Evolutionary conservation across 2,113 vertebrate species (phyloP).

Genomic region (Geococcyx californianus): DNA sequence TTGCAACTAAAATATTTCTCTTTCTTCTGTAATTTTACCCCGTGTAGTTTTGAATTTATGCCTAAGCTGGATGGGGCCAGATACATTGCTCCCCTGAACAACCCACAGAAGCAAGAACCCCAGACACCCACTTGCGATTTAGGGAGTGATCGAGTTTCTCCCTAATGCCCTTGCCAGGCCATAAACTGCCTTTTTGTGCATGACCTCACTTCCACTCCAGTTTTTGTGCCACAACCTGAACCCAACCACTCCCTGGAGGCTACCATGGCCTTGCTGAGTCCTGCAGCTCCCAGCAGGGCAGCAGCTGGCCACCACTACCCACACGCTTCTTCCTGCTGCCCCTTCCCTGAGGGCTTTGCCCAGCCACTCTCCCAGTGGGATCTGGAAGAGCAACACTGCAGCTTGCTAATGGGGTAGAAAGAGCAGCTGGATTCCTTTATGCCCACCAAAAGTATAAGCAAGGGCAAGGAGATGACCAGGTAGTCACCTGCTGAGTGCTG

Average conservation of each 20-base stretch:
- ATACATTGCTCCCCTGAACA: accelerated
- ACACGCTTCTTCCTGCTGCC: background rate
- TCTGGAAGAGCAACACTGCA: accelerated
- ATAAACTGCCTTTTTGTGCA: background rate
- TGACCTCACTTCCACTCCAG: background rate
- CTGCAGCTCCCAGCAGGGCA: background rate
- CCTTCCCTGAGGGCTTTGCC: background rate
- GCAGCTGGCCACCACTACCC: accelerated
- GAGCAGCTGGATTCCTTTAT: background rate
- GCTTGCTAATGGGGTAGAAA: background rate
- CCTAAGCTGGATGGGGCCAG: background rate
- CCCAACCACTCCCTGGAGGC: background rate
- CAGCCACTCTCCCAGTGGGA: background rate
- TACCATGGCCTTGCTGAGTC: accelerated
- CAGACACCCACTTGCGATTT: background rate
- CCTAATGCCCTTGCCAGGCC: background rate
- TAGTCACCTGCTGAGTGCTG: background rate
- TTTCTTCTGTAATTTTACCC: background rate
- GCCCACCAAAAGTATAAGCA: background rate
- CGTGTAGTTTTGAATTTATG: background rate
- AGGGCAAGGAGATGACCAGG: background rate
- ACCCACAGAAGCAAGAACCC: background rate
- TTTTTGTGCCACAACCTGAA: background rate
- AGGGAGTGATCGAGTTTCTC: background rate
- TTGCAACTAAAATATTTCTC: background rate